Percentiles rank a stretch among this genome's conserved stretches.
These are phyloP conservation scores for Linurgus olivaceus DNA, from an alignment of 2,797 vertebrate genomes.

Conservation along the genomic window DNA sequence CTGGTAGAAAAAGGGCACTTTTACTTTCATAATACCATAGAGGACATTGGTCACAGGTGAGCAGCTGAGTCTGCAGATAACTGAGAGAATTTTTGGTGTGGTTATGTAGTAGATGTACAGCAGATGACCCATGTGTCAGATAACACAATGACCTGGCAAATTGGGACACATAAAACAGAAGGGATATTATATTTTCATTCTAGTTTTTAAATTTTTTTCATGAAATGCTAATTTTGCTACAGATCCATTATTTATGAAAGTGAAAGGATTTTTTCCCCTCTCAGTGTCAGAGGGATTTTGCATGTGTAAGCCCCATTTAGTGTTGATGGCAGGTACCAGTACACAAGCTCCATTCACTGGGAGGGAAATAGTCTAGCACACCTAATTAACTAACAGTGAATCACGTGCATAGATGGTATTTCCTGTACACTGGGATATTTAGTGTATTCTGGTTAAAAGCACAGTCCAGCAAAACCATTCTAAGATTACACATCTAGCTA, in stretches of 20 bases:
- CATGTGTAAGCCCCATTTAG: conserved; percentile 68
- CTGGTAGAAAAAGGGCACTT: background rate
- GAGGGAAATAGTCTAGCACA: conserved; percentile 22
- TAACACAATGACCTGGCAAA: background rate
- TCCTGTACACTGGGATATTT: background rate
- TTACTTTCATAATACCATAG: background rate
- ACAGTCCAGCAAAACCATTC: background rate
- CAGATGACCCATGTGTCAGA: background rate
- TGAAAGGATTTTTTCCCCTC: conserved; percentile 62
- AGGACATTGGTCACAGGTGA: background rate
- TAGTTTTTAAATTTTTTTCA: conserved; percentile 64
- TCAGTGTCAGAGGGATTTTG: conserved; percentile 62
- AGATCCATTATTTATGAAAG: conserved; percentile 79
- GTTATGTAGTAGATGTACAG: background rate
- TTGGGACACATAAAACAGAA: background rate
- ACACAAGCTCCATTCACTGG: conserved; percentile 47
- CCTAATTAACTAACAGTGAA: conserved; percentile 63
- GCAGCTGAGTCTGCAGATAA: background rate
- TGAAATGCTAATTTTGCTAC: conserved; percentile 75
- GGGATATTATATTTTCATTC: conserved; percentile 44
- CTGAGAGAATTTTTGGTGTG: background rate
- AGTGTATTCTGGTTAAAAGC: background rate
- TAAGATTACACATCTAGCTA: background rate
- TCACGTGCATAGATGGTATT: conserved; percentile 54
- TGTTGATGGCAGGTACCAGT: conserved; percentile 70